Percentiles rank a stretch among this genome's conserved stretches.
phyloP scores from a whole-genome alignment of 2,888 invertebrate genomes.

The Ectemnius lituratus region DNA sequence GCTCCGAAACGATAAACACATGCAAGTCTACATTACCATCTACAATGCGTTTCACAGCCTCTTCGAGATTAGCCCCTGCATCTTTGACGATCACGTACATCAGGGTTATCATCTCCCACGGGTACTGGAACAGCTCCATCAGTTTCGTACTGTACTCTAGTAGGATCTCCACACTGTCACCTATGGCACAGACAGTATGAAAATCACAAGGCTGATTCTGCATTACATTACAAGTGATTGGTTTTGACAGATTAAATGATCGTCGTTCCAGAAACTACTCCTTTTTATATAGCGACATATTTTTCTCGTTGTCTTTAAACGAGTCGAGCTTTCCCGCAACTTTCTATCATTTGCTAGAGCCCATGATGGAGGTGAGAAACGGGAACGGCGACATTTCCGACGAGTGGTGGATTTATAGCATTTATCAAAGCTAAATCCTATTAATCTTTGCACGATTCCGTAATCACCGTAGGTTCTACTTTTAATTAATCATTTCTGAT shows the following conservation, averaged over 20 bases:
- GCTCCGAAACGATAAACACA: too few relatives aligned
- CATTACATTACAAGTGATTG: too few relatives aligned
- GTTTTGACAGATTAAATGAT: neutral
- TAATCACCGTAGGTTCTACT: too few relatives aligned
- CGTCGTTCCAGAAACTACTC: neutral
- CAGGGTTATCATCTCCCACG: slow-evolving; percentile 89
- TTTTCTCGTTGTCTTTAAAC: slow-evolving; percentile 16
- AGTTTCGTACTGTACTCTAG: slow-evolving; percentile 86
- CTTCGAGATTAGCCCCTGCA: slow-evolving; percentile 86
- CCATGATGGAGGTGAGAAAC: slow-evolving; percentile 11
- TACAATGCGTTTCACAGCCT: slow-evolving; percentile 86
- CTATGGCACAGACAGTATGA: slow-evolving; percentile 17
- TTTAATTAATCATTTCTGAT: too few relatives aligned
- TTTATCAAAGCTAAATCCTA: too few relatives aligned
- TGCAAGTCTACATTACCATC: slow-evolving; percentile 81
- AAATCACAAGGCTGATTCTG: too few relatives aligned
- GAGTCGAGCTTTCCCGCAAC: slow-evolving; percentile 32
- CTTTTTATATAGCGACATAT: slow-evolving; percentile 11
- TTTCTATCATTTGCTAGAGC: slow-evolving; percentile 36
- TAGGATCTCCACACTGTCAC: slow-evolving; percentile 78
- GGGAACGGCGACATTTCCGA: slow-evolving; percentile 10
- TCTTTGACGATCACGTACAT: slow-evolving; percentile 90
- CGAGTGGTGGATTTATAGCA: neutral
- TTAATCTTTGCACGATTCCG: too few relatives aligned
- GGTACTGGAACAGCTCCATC: slow-evolving; percentile 83